Conservation (phyloP, 2,113 vertebrate species). For the Budorcas taxicolor region DNA sequence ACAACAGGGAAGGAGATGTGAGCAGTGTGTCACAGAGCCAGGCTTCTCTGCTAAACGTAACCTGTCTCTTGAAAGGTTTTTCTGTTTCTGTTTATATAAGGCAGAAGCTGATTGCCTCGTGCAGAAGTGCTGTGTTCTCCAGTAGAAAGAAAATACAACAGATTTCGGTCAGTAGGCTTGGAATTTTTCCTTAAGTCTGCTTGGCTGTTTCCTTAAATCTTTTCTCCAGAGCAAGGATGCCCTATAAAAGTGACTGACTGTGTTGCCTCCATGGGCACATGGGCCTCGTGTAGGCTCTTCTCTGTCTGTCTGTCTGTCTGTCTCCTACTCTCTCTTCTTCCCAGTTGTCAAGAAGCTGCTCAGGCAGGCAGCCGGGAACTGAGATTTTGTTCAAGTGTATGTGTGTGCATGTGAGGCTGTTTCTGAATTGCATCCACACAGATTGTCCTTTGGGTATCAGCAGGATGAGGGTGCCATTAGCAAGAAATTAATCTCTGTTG, state of each 20-base stretch:
- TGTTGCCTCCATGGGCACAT: neutral
- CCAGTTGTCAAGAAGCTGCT: neutral
- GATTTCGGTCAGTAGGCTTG: constrained; percentile 52
- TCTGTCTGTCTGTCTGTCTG: neutral
- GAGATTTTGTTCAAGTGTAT: neutral
- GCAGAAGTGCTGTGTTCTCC: constrained; percentile 45
- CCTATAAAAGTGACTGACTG: constrained; percentile 52
- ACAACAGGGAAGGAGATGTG: neutral
- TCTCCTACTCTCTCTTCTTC: neutral
- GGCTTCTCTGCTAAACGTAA: neutral
- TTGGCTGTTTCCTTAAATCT: constrained; percentile 49
- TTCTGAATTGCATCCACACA: constrained; percentile 13
- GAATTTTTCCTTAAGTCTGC: constrained; percentile 50
- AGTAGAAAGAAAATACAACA: constrained; percentile 42
- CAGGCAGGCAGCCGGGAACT: neutral
- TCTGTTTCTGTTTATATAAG: constrained; percentile 29
- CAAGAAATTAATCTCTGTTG: neutral
- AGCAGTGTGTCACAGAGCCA: neutral
- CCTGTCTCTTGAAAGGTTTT: neutral
- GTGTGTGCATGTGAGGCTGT: neutral
- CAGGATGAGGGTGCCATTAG: neutral
- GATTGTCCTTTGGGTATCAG: neutral
- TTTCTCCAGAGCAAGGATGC: constrained; percentile 23
- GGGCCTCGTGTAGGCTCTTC: neutral
- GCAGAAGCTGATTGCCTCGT: constrained; percentile 1